Percentiles rank a stretch among this genome's conserved stretches.
Evolutionary conservation across 2,888 invertebrate species (phyloP).

Genomic region (Meta bourneti): DNA sequence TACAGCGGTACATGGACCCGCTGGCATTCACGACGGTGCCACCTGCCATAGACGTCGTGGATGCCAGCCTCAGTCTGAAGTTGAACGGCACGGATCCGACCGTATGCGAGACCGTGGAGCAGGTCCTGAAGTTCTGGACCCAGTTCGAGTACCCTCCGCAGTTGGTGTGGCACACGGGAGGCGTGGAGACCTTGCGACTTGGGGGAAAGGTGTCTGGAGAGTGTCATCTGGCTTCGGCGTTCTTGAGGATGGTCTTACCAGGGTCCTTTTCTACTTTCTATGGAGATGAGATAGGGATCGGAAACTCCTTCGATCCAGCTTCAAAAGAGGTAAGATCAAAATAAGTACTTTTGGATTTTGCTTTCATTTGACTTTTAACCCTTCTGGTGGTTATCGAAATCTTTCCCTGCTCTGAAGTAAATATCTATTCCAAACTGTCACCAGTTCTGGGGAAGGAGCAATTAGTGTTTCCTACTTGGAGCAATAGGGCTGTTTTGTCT

Average conservation of each 20-base stretch:
- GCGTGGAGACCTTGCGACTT: constrained; percentile 64
- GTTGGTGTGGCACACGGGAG: constrained; percentile 85
- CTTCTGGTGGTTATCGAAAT: too few relatives aligned
- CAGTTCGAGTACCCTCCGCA: constrained; percentile 83
- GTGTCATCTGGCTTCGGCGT: constrained; percentile 83
- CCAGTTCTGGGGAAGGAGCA: too few relatives aligned
- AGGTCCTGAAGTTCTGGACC: constrained; percentile 32
- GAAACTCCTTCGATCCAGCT: constrained; percentile 80
- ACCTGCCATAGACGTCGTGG: constrained; percentile 55
- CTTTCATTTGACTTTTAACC: neutral
- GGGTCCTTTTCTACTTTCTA: constrained; percentile 94
- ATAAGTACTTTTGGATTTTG: neutral
- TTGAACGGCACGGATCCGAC: neutral
- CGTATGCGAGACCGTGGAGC: constrained; percentile 18
- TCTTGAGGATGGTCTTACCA: constrained; percentile 90
- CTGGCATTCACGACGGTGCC: constrained; percentile 18
- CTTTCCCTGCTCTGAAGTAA: too few relatives aligned
- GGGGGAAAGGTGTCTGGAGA: constrained; percentile 53
- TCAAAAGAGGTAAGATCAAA: constrained; percentile 72
- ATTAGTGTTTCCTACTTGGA: too few relatives aligned
- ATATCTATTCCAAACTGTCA: too few relatives aligned
- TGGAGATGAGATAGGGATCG: constrained; percentile 92
- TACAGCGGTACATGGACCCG: constrained; percentile 49
- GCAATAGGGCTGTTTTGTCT: too few relatives aligned
- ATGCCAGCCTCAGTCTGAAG: constrained; percentile 45